phyloP scores from a whole-genome alignment of 2,113 vertebrate genomes.

The Amphiprion ocellaris region DNA sequence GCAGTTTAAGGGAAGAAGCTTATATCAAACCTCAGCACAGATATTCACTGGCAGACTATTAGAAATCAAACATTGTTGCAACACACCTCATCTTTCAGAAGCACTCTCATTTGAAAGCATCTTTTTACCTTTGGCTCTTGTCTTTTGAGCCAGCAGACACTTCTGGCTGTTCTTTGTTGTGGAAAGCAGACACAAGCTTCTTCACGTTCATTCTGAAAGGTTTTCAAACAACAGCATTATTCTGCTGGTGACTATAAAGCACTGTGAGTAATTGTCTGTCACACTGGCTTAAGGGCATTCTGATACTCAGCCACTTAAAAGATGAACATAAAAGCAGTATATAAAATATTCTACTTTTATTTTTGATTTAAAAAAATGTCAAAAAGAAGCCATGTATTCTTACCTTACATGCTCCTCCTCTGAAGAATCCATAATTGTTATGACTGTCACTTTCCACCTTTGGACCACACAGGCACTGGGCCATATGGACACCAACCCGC shows the following conservation, averaged over 20 bases:
- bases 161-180: background rate
- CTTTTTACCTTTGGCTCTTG: conserved; percentile 14
- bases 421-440: background rate
- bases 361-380: too few species aligned
- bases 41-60: background rate
- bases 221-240: background rate
- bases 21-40: too few species aligned
- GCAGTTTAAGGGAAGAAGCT: too few species aligned
- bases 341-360: too few species aligned
- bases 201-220: conserved; percentile 10
- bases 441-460: background rate
- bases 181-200: background rate
- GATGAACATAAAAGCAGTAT: background rate
- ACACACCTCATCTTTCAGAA: too few species aligned
- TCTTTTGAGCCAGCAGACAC: background rate
- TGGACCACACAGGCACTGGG: background rate
- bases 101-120: background rate
- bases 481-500: background rate
- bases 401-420: background rate
- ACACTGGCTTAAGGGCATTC: too few species aligned
- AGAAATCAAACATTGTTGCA: too few species aligned
- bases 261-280: too few species aligned
- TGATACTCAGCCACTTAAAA: background rate
- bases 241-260: too few species aligned
- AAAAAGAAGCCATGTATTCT: background rate